phyloP scores from a whole-genome alignment of 2,797 vertebrate species.

The Micromesistius poutassou region DNA sequence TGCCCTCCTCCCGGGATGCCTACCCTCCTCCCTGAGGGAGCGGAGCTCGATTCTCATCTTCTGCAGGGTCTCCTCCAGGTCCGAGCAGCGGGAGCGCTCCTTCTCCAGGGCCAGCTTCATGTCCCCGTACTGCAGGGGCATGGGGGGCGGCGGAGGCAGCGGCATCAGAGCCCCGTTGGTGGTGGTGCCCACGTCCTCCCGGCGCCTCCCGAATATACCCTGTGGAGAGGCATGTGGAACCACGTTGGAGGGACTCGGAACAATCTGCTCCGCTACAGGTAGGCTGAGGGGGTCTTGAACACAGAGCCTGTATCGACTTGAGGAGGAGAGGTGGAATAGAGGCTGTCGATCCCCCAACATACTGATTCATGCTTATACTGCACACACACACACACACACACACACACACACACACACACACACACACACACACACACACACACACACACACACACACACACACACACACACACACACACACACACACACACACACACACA shows the following conservation, averaged over 20 bases:
- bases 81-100: conserved; percentile 90
- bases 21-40: conserved; percentile 95
- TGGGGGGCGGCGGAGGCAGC: conserved; percentile 57
- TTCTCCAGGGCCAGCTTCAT: conserved; percentile 96
- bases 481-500: too few species aligned
- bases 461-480: too few species aligned
- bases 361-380: neutral
- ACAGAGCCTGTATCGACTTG: too few species aligned
- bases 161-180: conserved; percentile 71
- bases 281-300: too few species aligned
- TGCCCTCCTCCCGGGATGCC: neutral
- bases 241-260: neutral
- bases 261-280: too few species aligned
- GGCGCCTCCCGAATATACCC: conserved; percentile 95
- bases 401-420: too few species aligned
- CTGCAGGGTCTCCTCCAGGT: conserved; percentile 96
- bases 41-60: conserved; percentile 97
- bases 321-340: too few species aligned
- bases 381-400: too few species aligned
- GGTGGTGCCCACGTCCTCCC: conserved; percentile 91
- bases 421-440: too few species aligned
- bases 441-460: too few species aligned
- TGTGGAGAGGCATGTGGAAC: conserved; percentile 46
- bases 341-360: too few species aligned
- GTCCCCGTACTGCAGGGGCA: conserved; percentile 95